These are phyloP conservation scores for Xerus rutilus DNA, from an alignment of 2,797 vertebrate genomes.

Conservation along the genomic window DNA sequence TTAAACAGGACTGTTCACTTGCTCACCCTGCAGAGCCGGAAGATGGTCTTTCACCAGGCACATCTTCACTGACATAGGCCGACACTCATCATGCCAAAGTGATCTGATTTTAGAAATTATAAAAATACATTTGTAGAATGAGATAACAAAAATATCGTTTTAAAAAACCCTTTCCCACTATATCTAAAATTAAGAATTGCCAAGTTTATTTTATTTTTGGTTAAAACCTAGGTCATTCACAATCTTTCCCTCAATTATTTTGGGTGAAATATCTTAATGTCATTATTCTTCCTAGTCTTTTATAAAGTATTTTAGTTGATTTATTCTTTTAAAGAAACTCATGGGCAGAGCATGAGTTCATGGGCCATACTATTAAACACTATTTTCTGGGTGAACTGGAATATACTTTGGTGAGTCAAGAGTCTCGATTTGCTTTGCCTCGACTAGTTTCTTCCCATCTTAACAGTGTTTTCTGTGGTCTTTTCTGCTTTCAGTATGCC, in stretches of 20 bases:
- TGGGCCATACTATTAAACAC: neutral
- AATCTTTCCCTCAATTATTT: neutral
- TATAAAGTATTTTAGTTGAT: conserved; percentile 2
- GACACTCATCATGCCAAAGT: conserved; percentile 57
- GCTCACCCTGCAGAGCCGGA: neutral
- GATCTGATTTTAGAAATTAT: conserved; percentile 59
- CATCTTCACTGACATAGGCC: neutral
- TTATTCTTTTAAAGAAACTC: conserved; percentile 1
- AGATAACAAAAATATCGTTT: conserved; percentile 73
- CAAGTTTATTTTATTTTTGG: conserved; percentile 28
- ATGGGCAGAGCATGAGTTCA: neutral
- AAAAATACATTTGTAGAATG: conserved; percentile 74
- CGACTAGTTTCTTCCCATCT: no score
- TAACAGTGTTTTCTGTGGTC: neutral
- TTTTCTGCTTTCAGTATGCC: neutral
- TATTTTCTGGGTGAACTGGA: neutral
- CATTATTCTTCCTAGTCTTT: neutral
- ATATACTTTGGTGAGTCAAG: neutral
- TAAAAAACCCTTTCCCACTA: conserved; percentile 44
- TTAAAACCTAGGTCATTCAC: neutral
- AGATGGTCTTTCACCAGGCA: neutral
- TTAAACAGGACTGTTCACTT: neutral
- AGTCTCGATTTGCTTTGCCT: neutral
- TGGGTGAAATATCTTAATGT: conserved; percentile 31
- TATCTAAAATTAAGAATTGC: conserved; percentile 63